Evolutionary conservation across 2,888 invertebrate species (phyloP), one percentile per base, ranked within the genome.

Genomic region (Lottia gigantea): DNA sequence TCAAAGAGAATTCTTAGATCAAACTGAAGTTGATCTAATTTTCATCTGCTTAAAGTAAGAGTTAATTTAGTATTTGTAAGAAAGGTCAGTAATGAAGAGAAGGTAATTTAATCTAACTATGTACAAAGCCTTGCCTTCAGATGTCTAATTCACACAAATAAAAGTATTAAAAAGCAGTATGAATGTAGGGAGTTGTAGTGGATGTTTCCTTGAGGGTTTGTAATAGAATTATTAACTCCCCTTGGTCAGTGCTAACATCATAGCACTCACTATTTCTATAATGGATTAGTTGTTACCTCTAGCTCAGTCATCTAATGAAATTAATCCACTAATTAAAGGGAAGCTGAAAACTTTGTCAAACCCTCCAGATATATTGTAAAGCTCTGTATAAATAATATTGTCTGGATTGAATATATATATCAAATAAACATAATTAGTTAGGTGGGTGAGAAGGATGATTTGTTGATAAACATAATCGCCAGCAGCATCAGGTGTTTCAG

Each of bases 291-390:
- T 40, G 40, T 23, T 23, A 23, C 55, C 55, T 55, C 55, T 23
- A 55, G 55, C 55, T 55, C 23, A 55, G 14, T 11, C 55, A 55
- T 19, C 55, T 55, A 55, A 55, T 23, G 55, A 55, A 55, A 55
- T 55, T 55, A 55, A 55, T 55, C 55, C 55, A 55, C 55, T 55
- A 55, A 55, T 55, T 55, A 55, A 8, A 55, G 55, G 19, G 19
- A 55, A 40, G 7, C 8, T 40, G 40, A 40, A 40, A 40, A 40
- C 40, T 40, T 40, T 40, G 40, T 40, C 40, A 40, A 40, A 40
- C 40, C 40, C 40, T 40, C 40, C 7, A 40, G 40, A 40, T 6
- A 40, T 40, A 40, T 40, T 40, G 6, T 40, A 8, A 40, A 40
- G 40, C 40, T 40, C 40, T 40, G 6, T 8, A 40, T 40, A 8